Percentiles rank a stretch among this genome's conserved stretches.
Evolutionary conservation across 2,888 invertebrate genomes (phyloP).

Genomic region (Sylvicola fuscatus): DNA sequence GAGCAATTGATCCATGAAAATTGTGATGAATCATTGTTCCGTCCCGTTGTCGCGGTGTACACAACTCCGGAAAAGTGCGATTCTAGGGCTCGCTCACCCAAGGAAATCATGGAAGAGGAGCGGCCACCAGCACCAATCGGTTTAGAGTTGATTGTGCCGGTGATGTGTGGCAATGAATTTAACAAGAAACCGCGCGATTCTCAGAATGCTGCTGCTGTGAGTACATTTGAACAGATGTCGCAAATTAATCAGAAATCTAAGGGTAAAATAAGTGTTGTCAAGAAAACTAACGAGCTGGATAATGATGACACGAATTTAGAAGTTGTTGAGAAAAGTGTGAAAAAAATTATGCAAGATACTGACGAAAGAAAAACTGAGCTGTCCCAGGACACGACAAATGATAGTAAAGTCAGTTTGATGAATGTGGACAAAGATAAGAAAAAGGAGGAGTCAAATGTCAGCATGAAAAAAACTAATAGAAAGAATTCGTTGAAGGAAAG

Average conservation of each 20-base stretch:
- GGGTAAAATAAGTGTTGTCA: not conserved
- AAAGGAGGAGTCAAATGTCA: too few relatives aligned
- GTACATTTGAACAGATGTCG: constrained; percentile 2
- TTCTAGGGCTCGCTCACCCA: constrained; percentile 1
- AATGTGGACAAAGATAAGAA: too few relatives aligned
- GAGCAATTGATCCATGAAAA: constrained; percentile 30
- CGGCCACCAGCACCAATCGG: constrained; percentile 19
- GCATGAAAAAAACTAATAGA: not conserved
- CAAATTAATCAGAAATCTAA: constrained; percentile 1
- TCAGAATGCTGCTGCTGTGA: constrained; percentile 1
- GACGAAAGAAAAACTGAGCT: too few relatives aligned
- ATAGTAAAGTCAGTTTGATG: too few relatives aligned
- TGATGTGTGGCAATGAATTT: constrained; percentile 12
- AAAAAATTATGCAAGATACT: too few relatives aligned
- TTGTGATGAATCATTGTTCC: constrained; percentile 47
- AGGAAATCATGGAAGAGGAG: constrained; percentile 1
- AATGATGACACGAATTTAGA: too few relatives aligned
- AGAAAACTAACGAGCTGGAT: not conserved
- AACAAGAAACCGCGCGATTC: constrained; percentile 2
- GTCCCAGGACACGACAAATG: too few relatives aligned
- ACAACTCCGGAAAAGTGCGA: constrained; percentile 11
- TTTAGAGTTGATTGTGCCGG: constrained; percentile 22
- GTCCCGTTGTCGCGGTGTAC: constrained; percentile 35
- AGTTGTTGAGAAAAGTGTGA: too few relatives aligned
- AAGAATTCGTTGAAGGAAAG: not conserved